These are phyloP conservation scores for Melikaiella ostensackeni DNA, from an alignment of 2,888 invertebrate genomes.

Conservation along the genomic window DNA sequence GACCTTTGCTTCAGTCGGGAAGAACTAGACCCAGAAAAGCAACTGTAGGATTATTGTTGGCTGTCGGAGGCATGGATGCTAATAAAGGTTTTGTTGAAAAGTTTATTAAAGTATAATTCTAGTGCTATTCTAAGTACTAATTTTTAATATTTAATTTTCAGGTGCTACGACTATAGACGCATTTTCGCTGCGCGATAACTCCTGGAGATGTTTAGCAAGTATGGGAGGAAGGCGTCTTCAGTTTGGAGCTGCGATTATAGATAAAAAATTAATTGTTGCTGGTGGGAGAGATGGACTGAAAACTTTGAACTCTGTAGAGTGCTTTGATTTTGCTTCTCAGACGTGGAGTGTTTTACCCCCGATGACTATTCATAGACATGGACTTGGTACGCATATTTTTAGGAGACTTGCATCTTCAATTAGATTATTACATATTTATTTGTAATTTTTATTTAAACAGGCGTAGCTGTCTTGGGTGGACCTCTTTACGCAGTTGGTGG, in stretches of 20 bases:
- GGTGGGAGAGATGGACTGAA: constrained; percentile 96
- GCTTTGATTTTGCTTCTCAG: constrained; percentile 89
- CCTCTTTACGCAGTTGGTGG: constrained; percentile 97
- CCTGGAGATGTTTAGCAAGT: constrained; percentile 87
- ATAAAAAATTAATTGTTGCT: constrained; percentile 90
- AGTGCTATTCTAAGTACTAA: background rate
- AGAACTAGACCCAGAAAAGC: constrained; percentile 94
- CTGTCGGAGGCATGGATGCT: constrained; percentile 95
- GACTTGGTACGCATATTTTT: constrained; percentile 79
- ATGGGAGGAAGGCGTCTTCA: constrained; percentile 91
- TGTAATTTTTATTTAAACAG: constrained; percentile 53
- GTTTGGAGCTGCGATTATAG: constrained; percentile 93
- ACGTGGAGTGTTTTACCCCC: constrained; percentile 90
- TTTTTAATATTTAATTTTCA: constrained; percentile 63
- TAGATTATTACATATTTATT: background rate
- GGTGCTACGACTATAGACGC: constrained; percentile 94
- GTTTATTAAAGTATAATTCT: background rate
- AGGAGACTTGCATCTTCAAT: background rate
- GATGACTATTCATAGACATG: constrained; percentile 94
- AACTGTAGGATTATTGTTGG: constrained; percentile 91
- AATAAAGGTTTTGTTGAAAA: constrained; percentile 82
- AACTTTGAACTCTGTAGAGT: constrained; percentile 95
- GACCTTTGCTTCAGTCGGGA: constrained; percentile 86
- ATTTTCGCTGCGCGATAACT: constrained; percentile 89
- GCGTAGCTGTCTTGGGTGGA: constrained; percentile 87